phyloP scores from a whole-genome alignment of 2,888 invertebrate species.

The Tiliacea citrago region DNA sequence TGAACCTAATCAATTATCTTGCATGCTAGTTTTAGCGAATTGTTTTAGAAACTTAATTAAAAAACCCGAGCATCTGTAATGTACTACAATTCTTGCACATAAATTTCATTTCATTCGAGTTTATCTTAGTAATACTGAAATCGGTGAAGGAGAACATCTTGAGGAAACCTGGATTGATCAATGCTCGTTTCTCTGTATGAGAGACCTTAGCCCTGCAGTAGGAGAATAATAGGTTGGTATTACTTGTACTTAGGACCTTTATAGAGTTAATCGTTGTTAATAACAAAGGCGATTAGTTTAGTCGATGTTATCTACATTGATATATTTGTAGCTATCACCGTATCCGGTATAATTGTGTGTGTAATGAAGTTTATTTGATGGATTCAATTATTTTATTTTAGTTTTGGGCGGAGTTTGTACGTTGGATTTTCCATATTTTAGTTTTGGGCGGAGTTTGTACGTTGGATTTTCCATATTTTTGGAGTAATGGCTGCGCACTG shows the following conservation, averaged over 20 bases:
- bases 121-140: not conserved
- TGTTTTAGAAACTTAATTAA: no score
- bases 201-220: no score
- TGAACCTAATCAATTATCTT: no score
- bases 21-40: no score
- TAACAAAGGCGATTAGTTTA: slow-evolving; percentile 59
- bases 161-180: not conserved
- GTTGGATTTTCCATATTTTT: slow-evolving; percentile 36
- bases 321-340: slow-evolving; percentile 56
- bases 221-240: no score
- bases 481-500: not conserved
- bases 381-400: slow-evolving; percentile 42
- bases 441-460: slow-evolving; percentile 33
- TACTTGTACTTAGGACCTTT: not conserved
- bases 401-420: slow-evolving; percentile 33
- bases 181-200: no score
- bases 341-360: slow-evolving; percentile 60
- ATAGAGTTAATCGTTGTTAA: slow-evolving; percentile 50
- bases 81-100: no score
- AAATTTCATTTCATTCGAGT: no score
- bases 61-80: no score
- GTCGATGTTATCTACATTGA: slow-evolving; percentile 64
- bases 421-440: slow-evolving; percentile 34
- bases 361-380: slow-evolving; percentile 60
- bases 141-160: not conserved